Base-by-base conservation (phyloP, 2,797 vertebrate species). In the Babyrousa celebensis region DNA sequence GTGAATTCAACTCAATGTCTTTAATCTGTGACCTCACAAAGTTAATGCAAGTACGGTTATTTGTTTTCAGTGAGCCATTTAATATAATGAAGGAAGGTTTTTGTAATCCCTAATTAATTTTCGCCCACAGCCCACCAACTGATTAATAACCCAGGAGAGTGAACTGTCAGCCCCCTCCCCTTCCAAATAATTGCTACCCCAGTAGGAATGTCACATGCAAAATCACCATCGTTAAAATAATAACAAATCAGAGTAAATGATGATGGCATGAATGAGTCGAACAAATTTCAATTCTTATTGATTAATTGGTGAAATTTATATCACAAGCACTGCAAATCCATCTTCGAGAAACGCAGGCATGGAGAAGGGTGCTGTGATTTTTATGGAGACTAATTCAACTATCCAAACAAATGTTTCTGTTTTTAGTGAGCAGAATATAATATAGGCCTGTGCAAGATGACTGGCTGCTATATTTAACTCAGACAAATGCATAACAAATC, bases 401-500 rank as follows among this genome's bases (percentile, higher is more conserved):
- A 97, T 95, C 65, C 96, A 97, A 98, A 98, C 96, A 98, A 98
- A 85, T 96, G 68, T 96, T 97, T 97, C 93, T 95, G 58, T 80
- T 96, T 93, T 93, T 62, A 98, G 89, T 6, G 5, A 98, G 95
- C 94, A 96, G 97, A 93, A 94, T 98, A 94, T 98, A 98, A 98
- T 96, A 96, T 88, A 56, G 0, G 95, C n/a, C 98, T 97, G 96
- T 97, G 95, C 92, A 78, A 92, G 97, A 96, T 71, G 98, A 97
- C 98, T 97, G 96, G 97, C 97, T 98, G 97, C 98, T 99, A 98
- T 99, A 98, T 99, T 99, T 99, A 98, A 98, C 98, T 98, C 98
- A 98, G 98, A 98, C 98, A 99, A 99, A 98, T 98, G 98, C 98
- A 94, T 98, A 98, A 99, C 98, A 99, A 99, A 99, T 99, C 98